Evolutionary conservation across 2,888 invertebrate species (phyloP), one percentile per base, ranked within the genome.

Genomic region (Catocala fraxini): DNA sequence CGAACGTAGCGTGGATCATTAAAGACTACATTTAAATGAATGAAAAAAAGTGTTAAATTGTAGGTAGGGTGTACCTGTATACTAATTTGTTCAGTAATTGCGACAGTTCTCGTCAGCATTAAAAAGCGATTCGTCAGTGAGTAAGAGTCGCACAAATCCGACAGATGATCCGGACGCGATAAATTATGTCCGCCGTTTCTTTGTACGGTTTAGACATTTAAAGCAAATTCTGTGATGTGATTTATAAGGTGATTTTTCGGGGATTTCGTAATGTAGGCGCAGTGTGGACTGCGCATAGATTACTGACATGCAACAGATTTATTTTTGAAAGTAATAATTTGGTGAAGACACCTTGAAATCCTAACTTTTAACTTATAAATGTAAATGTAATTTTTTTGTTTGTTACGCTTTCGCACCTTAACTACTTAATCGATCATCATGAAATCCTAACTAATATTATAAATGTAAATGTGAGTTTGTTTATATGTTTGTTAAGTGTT

Each of bases 31-130:
- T 64, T 75, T 70, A 70, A 72, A 73, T 56, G 60, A 7, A 71
- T 25, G 47, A 66, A 77, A 66, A 45, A 70, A 77, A 69, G 75
- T 74, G 66, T 73, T 68, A 65, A 75, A 77, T 66, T 65, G 63
- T 63, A 67, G 65, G 54, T 51, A 59, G 60, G 46, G 49, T 53
- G 41, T 55, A 54, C 48, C 43, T 55, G 51, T 65, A 77, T 68
- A 63, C 68, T 77, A 72, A 75, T 77, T 77, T 72, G 70, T 75
- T 70, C 77, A 47, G 67, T 75, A 75, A 75, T 75, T 77, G 75
- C 70, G 65, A 72, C 60, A 48, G 61, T 59, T 63, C 46, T 54
- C 64, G 77, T 75, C 77, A 74, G 75, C 75, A 75, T 72, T 72
- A 77, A 74, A 75, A 68, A 53, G 51, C 48, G 65, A 77, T 74